Evolutionary conservation across 2,113 vertebrate species (phyloP).

Genomic region (Cygnus atratus): DNA sequence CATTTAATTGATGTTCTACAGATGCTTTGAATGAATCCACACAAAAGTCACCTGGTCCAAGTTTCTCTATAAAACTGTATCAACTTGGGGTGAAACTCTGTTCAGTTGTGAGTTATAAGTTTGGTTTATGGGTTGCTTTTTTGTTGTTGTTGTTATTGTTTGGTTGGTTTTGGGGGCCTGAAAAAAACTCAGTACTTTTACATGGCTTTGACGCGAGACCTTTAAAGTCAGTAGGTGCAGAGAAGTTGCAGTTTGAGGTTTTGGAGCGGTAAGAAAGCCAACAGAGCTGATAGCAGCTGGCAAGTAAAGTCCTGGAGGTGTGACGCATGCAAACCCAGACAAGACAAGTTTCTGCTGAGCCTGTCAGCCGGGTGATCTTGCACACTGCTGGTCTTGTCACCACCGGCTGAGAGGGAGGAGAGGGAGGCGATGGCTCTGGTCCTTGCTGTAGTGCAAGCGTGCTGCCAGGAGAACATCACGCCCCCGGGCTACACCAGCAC

Average conservation of each 20-base stretch:
- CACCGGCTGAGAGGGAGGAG: neutral
- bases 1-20: neutral
- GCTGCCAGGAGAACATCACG: neutral
- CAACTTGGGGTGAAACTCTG: neutral
- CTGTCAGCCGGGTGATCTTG: neutral
- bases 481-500: neutral
- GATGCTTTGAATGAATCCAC: neutral
- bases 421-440: neutral
- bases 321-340: neutral
- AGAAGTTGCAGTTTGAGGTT: neutral
- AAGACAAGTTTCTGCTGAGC: neutral
- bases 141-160: no score
- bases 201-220: neutral
- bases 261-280: neutral
- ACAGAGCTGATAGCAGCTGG: neutral
- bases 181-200: neutral
- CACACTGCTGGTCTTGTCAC: neutral
- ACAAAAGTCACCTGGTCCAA: neutral
- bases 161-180: neutral
- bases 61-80: neutral
- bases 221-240: neutral
- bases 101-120: neutral
- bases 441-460: neutral
- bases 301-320: neutral
- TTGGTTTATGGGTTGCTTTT: neutral